Percentiles rank a stretch among this genome's conserved stretches.
These are phyloP conservation scores for Columba janthina DNA, from an alignment of 2,113 vertebrate species.

Conservation along the genomic window DNA sequence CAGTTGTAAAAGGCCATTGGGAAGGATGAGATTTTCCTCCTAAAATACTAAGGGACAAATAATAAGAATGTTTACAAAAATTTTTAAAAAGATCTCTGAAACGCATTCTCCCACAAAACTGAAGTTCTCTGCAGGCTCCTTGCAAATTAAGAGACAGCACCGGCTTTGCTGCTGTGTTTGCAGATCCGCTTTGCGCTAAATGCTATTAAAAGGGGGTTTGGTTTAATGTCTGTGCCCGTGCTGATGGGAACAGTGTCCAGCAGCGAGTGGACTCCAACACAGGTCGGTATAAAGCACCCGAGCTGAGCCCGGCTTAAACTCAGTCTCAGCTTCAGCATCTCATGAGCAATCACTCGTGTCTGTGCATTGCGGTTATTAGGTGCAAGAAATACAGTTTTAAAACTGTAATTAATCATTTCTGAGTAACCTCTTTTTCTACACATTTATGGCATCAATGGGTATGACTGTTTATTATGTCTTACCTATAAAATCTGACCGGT, in stretches of 20 bases:
- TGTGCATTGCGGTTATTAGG: conserved; percentile 43
- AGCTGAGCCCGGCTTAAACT: neutral
- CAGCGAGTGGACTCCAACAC: neutral
- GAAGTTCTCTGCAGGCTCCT: neutral
- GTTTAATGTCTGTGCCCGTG: neutral
- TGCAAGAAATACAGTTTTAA: conserved; percentile 68
- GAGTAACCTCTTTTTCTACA: conserved; percentile 65
- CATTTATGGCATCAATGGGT: conserved; percentile 69
- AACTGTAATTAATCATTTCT: conserved; percentile 73
- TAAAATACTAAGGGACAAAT: neutral
- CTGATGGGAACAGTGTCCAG: neutral
- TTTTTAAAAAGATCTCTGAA: neutral
- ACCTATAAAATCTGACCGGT: conserved; percentile 74
- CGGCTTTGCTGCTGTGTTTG: neutral
- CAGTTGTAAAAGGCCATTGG: neutral
- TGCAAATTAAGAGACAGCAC: neutral
- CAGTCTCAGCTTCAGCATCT: neutral
- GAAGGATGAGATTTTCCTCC: conserved; percentile 15
- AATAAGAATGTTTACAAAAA: neutral
- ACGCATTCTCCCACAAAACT: neutral
- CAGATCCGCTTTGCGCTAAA: neutral
- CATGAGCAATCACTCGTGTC: conserved; percentile 26
- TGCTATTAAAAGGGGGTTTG: neutral
- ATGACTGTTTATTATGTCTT: conserved; percentile 74
- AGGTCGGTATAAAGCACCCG: neutral